Percentiles rank a stretch among this genome's conserved stretches.
phyloP scores from a whole-genome alignment of 2,888 invertebrate genomes.

The Campoplex capitator region DNA sequence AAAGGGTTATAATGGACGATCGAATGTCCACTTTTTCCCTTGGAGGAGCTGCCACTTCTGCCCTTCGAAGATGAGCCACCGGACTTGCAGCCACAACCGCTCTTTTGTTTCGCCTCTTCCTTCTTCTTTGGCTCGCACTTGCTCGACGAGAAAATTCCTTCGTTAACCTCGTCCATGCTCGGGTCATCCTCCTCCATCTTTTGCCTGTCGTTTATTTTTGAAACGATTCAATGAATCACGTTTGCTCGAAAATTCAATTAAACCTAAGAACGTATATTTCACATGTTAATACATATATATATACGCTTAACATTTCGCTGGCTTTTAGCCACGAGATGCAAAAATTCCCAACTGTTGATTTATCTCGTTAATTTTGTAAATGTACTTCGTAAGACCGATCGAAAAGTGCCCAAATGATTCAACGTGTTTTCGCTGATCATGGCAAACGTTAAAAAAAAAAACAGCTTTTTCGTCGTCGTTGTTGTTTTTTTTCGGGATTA shows the following conservation, averaged over 20 bases:
- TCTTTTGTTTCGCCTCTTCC: constrained; percentile 40
- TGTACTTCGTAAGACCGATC: not conserved
- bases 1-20: constrained; percentile 74
- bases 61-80: constrained; percentile 31
- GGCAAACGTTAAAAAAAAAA: not conserved
- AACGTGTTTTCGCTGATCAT: not conserved
- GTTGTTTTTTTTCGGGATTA: not conserved
- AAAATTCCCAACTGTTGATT: constrained; percentile 44
- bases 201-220: constrained; percentile 53
- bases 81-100: not conserved
- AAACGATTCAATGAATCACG: constrained; percentile 29
- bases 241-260: constrained; percentile 21
- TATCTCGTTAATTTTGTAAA: constrained; percentile 32
- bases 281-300: not conserved
- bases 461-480: not conserved
- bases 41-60: constrained; percentile 15
- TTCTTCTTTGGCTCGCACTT: constrained; percentile 61
- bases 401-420: not conserved
- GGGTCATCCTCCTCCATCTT: constrained; percentile 53
- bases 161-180: constrained; percentile 28
- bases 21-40: constrained; percentile 52
- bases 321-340: constrained; percentile 48
- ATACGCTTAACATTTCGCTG: constrained; percentile 40
- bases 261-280: not conserved
- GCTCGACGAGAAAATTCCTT: constrained; percentile 60